Evolutionary conservation across 1,140 invertebrate species (phyloP), one percentile per base, ranked within the genome.

Genomic region (Magallana gigas): DNA sequence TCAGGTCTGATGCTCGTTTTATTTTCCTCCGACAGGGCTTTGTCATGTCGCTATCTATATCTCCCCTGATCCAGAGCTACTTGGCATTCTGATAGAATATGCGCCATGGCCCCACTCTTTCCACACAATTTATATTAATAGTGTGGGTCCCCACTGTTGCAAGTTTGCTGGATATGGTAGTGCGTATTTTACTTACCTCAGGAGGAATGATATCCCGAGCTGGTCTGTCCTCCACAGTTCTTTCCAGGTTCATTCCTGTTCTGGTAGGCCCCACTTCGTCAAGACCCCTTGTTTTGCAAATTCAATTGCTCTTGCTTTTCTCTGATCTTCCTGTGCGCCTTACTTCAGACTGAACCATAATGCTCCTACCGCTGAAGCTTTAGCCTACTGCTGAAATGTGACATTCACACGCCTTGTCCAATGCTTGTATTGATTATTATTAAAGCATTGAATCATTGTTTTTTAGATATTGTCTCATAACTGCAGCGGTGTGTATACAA

Each of bases 191-290:
- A 88, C 85, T 60, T 68, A 85, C 36, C 83, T 11, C 36, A 90
- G 84, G 8, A 88, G 64, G 59, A 88, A 88, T 29, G 80, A 86
- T n/a, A 90, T 60, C 29, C 84, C 16, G n/a, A 68, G 36, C 60
- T 82, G 87, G 56, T 88, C 85, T 18, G 59, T 85, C 29, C 85
- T 85, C 87, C 83, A 90, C 58, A 82, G n/a, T 11, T 90, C 87
- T 68, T 59, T 71, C 83, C 68, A 83, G 60, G 87, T 90, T 16
- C 85, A n/a, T 36, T 85, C 84, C 81, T 82, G 64, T n/a, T 86
- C 62, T 80, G 87, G 84, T 23, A 88, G 48, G 16, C 68, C 18
- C 81, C 86, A 83, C 56, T 83, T 83, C 18, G 48, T 62, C 86
- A 81, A 83, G 18, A 23, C n/a, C 71, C 71, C 0, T 1, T 80